Base-by-base conservation (phyloP, 1,140 invertebrate species). In the Vanessa atalanta region DNA sequence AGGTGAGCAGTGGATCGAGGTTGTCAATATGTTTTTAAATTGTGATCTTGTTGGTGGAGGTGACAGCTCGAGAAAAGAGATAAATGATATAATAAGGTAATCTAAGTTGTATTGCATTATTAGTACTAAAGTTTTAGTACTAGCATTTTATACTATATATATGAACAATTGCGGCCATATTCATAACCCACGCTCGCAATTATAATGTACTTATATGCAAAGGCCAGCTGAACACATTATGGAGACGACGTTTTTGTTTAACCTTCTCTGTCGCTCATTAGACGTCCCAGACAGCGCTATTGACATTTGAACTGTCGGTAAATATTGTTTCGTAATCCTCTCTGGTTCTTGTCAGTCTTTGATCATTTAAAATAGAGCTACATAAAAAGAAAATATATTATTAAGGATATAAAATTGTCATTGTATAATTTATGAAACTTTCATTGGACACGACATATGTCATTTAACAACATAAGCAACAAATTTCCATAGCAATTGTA, bases 171-270 rank as follows among this genome's bases (percentile, higher is more conserved):
- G 60, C 37, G 37, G 37, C 55, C 14, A 13, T 9, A 63, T 70
- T 50, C 57, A 70, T 63, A 50, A 47, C 61, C 68, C 26, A 70
- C 26, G 68, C 47, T 51, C 23, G 23, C 23, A 70, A 50, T 63
- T 48, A 63, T 12, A 16, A 50, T 14, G 16, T 50, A 63, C 26
- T 12, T 31, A 31, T 61, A 63, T 47, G 55, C 48, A 31, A 61
- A 47, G 47, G 68, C 57, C 12, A 31, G 68, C 57, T 63, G 43
- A 70, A 63, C 61, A 63, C 20, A 47, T 68, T 70, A 70, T 63
- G 57, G 7, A 23, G n/a, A 14, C 20, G 57, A 63, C 48, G 68
- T 70, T 70, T 70, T 70, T 70, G 47, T 47, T 47, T 7, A 70
- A 63, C 55, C 53, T 14, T 61, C 31, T 60, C 43, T 43, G 47